Evolutionary conservation across 2,113 vertebrate species (phyloP).

Genomic region (Vanacampus margaritifer): DNA sequence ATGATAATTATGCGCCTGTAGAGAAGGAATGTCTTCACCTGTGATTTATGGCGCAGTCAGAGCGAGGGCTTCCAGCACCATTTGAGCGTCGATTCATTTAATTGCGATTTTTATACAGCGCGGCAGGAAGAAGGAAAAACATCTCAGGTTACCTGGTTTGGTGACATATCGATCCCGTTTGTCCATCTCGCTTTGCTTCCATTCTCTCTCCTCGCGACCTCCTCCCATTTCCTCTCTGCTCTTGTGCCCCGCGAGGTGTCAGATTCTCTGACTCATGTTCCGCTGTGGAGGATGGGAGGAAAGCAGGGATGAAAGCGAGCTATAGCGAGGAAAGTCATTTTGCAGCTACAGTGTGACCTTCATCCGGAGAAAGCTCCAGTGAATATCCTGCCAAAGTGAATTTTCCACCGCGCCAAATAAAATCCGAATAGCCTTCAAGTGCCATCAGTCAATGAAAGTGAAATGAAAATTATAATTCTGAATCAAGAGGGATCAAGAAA

Average conservation of each 20-base stretch:
- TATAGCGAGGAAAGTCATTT: conserved; percentile 60
- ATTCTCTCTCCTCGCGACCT: conserved; percentile 6
- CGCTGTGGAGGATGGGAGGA: conserved; percentile 58
- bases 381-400: conserved; percentile 65
- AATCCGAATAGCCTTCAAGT: conserved; percentile 11
- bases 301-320: conserved; percentile 58
- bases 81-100: conserved; percentile 34
- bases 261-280: conserved; percentile 70
- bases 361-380: conserved; percentile 68
- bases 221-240: conserved; percentile 17
- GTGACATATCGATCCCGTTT: conserved; percentile 53
- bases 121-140: conserved; percentile 19
- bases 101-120: conserved; percentile 23
- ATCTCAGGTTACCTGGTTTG: conserved; percentile 49
- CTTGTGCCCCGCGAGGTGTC: conserved; percentile 55
- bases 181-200: conserved; percentile 35
- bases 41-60: conserved; percentile 6
- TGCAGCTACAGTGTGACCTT: conserved; percentile 69
- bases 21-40: conserved; percentile 11
- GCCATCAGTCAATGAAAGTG: conserved; percentile 39
- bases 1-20: conserved; percentile 11
- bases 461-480: conserved; percentile 28
- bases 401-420: conserved; percentile 50
- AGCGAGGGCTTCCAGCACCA: conserved; percentile 22
- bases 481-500: conserved; percentile 32